Base-by-base conservation (phyloP, 2,888 invertebrate genomes). In the Allolobophora icterica region DNA sequence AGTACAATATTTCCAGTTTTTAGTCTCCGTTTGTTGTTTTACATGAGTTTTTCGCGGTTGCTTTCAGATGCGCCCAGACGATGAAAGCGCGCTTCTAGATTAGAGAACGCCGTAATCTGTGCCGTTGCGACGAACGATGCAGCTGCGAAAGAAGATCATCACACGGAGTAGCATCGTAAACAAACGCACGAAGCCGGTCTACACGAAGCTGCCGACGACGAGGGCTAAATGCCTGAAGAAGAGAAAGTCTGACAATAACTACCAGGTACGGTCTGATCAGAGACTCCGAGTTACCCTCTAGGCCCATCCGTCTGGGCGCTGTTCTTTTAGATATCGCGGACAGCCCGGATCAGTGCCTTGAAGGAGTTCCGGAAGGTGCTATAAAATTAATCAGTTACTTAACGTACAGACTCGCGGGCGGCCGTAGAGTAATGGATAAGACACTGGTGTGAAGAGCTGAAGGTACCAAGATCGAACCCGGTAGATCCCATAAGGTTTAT, bases 81-180 rank as follows among this genome's bases (percentile, higher is more conserved):
- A 71, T 11, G 71, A 71, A 8, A 71, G 71, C 17, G 71, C n/a
- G 5, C 11, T n/a, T 30, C 71, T 71, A 71, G 71, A 71, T 17
- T 71, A 71, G 71, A 71, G 71, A 71, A n/a, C 71, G 71, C 71
- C 71, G 71, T 71, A 24, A 52, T 24, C 52, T 52, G 4, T 24
- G 52, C 52, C 3, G 52, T 71, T 71, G 30, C n/a, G 8, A 71
- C 71, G n/a, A 89, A 89, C 21, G 21, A 45, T 89, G 89, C 89
- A 89, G 89, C 33, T 52, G 89, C 89, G 42, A 6, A 89, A 89
- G 52, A 89, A 89, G 89, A 89, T 89, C 38, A 42, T 89, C 35
- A 42, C 42, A 33, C 89, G 89, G n/a, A 89, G 89, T 19, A 89
- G 89, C 45, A 89, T 89, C 40, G 42, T 52, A 34, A 89, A 89